A percentile compares a stretch with the other conserved stretches of the same genome.
phyloP scores from a whole-genome alignment of 2,888 invertebrate species.

The Xanthorhoe designata region DNA sequence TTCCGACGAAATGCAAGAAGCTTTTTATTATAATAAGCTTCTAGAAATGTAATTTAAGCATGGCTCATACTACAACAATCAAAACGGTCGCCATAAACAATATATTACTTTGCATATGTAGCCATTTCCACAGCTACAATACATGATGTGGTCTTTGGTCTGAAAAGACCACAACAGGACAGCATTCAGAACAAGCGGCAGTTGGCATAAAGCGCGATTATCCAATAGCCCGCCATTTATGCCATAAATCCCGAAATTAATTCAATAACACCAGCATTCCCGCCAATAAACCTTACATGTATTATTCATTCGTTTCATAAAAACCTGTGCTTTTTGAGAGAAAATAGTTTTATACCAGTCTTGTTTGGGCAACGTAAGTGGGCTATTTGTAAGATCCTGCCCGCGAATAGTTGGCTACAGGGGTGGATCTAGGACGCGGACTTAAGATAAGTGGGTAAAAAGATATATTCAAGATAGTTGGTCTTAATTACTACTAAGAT shows the following conservation, averaged over 20 bases:
- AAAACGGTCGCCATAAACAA: no score
- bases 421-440: slow-evolving; percentile 14
- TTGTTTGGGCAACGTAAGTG: slow-evolving; percentile 50
- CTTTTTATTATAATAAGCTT: no score
- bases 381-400: slow-evolving; percentile 51
- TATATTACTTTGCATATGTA: no score
- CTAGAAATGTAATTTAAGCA: no score
- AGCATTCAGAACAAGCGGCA: neutral
- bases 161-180: neutral
- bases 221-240: slow-evolving; percentile 13
- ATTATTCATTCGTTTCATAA: slow-evolving; percentile 50
- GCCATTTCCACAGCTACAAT: neutral
- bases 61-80: no score
- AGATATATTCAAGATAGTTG: neutral
- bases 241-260: slow-evolving; percentile 32
- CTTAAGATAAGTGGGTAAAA: neutral
- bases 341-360: slow-evolving; percentile 39
- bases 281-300: slow-evolving; percentile 33
- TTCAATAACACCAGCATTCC: slow-evolving; percentile 30
- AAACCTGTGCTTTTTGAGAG: slow-evolving; percentile 43
- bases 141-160: neutral
- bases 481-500: neutral
- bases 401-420: slow-evolving; percentile 33
- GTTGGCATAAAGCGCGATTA: neutral
- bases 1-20: no score